Evolutionary conservation across 2,797 vertebrate genomes (phyloP), one percentile per base, ranked within the genome.

Genomic region (Phoxinus dragarum): DNA sequence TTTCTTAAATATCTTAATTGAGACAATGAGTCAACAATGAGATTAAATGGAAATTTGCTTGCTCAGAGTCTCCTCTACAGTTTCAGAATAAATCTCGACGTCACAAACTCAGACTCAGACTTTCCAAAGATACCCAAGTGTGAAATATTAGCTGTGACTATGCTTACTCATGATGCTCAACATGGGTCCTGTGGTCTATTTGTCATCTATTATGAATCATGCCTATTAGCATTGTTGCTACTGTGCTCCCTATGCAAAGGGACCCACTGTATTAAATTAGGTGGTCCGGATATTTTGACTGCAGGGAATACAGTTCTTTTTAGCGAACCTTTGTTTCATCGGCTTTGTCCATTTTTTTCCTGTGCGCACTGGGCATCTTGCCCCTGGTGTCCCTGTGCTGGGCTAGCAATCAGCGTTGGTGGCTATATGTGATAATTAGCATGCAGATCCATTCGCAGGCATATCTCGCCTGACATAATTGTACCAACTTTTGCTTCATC

Each of bases 341-440:
- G 61, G 54, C 38, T 74, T 27, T 11, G 16, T 17, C 5, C 2
- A 59, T 47, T 76, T 47, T 40, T 83, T 66, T 40, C 80, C 11
- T n/a, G 10, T 61, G 6, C 47, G 31, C 31, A 44, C 27, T 66
- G 67, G n/a, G 10, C 36, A 56, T 73, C 38, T 49, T 69, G 11
- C 38, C 47, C 77, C 71, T 38, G 42, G 31, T 54, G 40, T 59
- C 69, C 14, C 23, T 86, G 42, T 49, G 56, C 54, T 80, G 34
- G 42, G 56, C 23, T 80, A 80, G 69, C 21, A 85, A 78, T 74
- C 44, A 73, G 52, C 52, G 68, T 40, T 52, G 64, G 61, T 56
- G 17, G 49, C 40, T 76, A 69, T 42, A 84, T 49, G 56, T 61
- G 14, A 54, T 49, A 71, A 81, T 87, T 61, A 81, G 82, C 77